Evolutionary conservation across 2,113 vertebrate species (phyloP).

Genomic region (Xenotilapia flavipinnis): DNA sequence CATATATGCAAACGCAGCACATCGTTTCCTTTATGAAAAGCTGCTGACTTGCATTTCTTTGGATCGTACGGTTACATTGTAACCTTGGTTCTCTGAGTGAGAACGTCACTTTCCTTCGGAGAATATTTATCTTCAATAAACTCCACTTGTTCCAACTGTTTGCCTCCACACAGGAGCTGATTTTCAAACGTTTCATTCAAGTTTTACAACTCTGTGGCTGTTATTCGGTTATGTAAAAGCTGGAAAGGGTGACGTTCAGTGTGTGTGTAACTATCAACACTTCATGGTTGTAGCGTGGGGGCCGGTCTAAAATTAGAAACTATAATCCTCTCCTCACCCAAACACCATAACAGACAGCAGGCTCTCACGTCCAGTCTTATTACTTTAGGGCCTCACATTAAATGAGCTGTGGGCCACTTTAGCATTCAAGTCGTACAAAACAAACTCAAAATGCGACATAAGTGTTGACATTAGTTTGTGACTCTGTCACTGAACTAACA

Average conservation of each 20-base stretch:
- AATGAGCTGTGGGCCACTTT: rapidly evolving
- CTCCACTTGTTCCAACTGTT: neutral
- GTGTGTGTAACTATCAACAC: neutral
- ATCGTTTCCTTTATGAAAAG: rapidly evolving
- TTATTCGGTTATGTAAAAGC: neutral
- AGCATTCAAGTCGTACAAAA: neutral
- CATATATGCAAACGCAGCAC: neutral
- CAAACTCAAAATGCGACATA: neutral
- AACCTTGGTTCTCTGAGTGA: neutral
- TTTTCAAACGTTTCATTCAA: neutral
- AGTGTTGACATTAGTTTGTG: neutral
- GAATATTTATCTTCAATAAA: rapidly evolving
- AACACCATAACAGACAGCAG: neutral
- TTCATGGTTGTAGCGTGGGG: neutral
- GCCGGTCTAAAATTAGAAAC: conserved; percentile 9
- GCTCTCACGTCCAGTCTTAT: neutral
- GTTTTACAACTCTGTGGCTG: neutral
- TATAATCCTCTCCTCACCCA: conserved; percentile 23
- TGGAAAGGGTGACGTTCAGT: neutral
- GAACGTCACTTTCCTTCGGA: rapidly evolving
- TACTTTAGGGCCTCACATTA: neutral
- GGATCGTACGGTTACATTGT: neutral
- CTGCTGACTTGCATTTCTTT: neutral
- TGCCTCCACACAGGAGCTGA: neutral
- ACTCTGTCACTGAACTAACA: neutral